Conservation (phyloP, 2,113 vertebrate genomes). For the Gasterosteus aculeatus region DNA sequence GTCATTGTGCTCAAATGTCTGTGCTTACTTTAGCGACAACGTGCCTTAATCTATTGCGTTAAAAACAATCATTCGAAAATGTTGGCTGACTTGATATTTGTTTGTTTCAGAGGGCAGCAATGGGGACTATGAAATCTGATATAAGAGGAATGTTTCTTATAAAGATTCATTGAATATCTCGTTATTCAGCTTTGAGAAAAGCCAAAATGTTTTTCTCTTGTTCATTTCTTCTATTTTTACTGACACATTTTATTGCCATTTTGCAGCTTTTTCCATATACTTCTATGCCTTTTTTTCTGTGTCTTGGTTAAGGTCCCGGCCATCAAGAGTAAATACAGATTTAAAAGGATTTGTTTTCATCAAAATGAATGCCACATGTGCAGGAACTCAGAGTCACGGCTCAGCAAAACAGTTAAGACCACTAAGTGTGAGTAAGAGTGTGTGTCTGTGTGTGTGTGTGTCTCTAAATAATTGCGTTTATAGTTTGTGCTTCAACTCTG, state of each 20-base stretch:
- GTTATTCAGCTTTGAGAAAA: constrained; percentile 4
- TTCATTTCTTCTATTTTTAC: constrained; percentile 32
- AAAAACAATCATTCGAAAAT: constrained; percentile 16
- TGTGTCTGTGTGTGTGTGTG: constrained; percentile 24
- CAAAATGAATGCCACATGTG: constrained; percentile 75
- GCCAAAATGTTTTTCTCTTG: constrained; percentile 21
- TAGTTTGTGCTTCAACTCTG: constrained; percentile 29
- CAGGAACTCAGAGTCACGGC: constrained; percentile 71
- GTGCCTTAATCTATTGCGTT: constrained; percentile 10
- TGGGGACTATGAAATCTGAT: constrained; percentile 7
- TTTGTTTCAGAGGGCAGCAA: background rate
- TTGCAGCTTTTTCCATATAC: constrained; percentile 26
- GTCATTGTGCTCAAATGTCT: constrained; percentile 44
- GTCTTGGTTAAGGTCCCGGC: constrained; percentile 41
- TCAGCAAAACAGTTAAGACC: constrained; percentile 68
- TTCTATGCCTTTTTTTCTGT: background rate
- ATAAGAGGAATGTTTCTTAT: constrained; percentile 20
- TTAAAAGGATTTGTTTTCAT: constrained; percentile 71
- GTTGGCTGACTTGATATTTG: background rate
- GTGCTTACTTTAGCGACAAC: constrained; percentile 30
- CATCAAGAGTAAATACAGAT: constrained; percentile 70
- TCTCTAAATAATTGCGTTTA: constrained; percentile 45
- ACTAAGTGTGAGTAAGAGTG: constrained; percentile 51
- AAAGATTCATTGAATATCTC: background rate
- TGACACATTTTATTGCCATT: constrained; percentile 9